Base-by-base conservation (phyloP, 2,888 invertebrate genomes). In the Rhimphoctona megacephalus region DNA sequence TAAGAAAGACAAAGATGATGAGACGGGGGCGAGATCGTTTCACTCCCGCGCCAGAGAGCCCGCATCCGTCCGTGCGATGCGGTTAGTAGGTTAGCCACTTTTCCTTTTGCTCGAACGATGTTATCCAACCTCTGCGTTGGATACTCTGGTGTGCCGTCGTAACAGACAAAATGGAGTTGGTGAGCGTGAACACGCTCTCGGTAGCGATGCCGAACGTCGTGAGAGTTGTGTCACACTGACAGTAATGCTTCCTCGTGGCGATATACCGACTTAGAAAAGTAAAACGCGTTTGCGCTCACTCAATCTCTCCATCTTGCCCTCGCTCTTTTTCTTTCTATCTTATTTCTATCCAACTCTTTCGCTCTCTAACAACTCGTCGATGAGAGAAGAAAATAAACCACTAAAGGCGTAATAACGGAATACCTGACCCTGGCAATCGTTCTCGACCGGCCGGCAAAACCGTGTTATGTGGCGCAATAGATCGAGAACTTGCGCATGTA, bases 11-110 rank as follows among this genome's bases (percentile, higher is more conserved):
- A 39, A 69, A 79, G 79, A 79, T 52, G 74, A 79, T 36, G 36
- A 61, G 86, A 85, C 81, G 74, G 88, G 81, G 82, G 85, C 85
- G 88, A 87, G 88, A 89, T 88, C 88, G 89, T 89, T 89, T 89
- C 88, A 86, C 89, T 89, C 89, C 86, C 88, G 87, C 85, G 84
- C 70, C 85, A 77, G 76, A 81, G 86, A 87, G 76, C 89, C 89
- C 89, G 89, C 89, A 90, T 90, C 89, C 89, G 88, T 88, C 85
- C 88, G 81, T 86, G 85, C 89, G 89, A 89, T 89, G 89, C 88
- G 88, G 89, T 90, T 90, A 90, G 90, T 90, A 90, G 91, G 91
- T 90, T 90, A 91, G 90, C 90, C 88, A 91, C 91, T 91, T 91
- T 91, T 91, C 90, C 90, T 91, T 91, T 90, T 90, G 88, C 89